Base-by-base conservation (phyloP, 2,113 vertebrate genomes). In the Heloderma charlesbogerti region DNA sequence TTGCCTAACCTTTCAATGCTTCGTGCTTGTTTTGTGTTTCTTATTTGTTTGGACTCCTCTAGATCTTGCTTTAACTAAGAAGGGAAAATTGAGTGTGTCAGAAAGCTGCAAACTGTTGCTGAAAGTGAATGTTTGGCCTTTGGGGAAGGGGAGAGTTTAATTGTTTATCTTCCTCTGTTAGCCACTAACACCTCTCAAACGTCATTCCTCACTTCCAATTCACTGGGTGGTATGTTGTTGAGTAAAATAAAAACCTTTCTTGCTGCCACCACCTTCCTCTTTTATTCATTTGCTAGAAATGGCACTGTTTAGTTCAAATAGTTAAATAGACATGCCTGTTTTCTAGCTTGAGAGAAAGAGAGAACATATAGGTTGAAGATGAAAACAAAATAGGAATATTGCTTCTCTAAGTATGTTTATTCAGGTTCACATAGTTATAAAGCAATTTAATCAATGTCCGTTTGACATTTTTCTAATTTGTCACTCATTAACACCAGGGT, bases 91-190 rank as follows among this genome's bases (percentile, higher is more conserved):
- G 71, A 48, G 18, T 6, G n/a, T 93, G 80, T 84, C 87, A 72
- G 89, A 66, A 48, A 84, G 74, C 79, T 9, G 31, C 4, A 74
- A 18, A 72, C 10, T 43, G 22, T 40, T 89, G 13, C 27, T 92
- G 79, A 90, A 80, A 93, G 71, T 48, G 85, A 29, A 27, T 40
- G 20, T 87, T 92, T 93, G 91, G 82, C 78, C n/a, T 94, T 78
- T 88, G 3, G 43, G 1, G 1, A 31, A 6, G 1, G 8, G 40
- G 48, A 89, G 48, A 0, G 4, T 88, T 84, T 94, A 94, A 31
- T n/a, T 71, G 20, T 87, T 8, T 72, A n/a, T 83, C 54, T 75
- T 84, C 45, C 37, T 51, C 84, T 51, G 31, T 20, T 54, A 22
- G 31, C 10, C 18, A 48, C 66, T 48, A 69, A 45, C 67, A 54